Conservation (phyloP, 2,113 vertebrate species). For the Oryzias melastigma region DNA sequence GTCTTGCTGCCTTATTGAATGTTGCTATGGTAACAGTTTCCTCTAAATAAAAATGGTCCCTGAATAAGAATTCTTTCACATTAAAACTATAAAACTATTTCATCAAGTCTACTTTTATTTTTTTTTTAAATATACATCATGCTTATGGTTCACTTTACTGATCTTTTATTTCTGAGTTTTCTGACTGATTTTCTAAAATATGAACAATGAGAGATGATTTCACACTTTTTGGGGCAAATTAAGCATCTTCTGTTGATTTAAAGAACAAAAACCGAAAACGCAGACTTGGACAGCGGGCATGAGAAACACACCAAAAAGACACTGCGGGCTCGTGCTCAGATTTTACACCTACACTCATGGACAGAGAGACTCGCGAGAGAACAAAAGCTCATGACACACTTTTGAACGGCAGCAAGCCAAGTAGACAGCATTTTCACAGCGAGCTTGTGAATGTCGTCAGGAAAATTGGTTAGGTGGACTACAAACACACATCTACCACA, state of each 20-base stretch:
- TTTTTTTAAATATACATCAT: no score
- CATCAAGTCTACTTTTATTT: no score
- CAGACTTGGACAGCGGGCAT: neutral
- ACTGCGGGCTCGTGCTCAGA: slow-evolving; percentile 22
- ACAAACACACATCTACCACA: no score
- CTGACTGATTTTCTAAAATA: no score
- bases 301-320: slow-evolving; percentile 23
- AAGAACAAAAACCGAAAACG: slow-evolving; percentile 23
- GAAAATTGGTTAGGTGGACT: no score
- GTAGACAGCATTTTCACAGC: slow-evolving; percentile 25
- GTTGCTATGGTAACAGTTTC: no score
- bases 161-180: no score
- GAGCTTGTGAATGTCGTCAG: neutral
- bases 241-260: slow-evolving; percentile 45
- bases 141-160: no score
- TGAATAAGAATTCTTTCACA: no score
- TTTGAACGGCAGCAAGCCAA: slow-evolving; percentile 29
- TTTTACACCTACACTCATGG: slow-evolving; percentile 42
- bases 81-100: no score
- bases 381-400: slow-evolving; percentile 28
- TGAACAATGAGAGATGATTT: slow-evolving; percentile 1
- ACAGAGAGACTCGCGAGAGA: slow-evolving; percentile 23
- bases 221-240: slow-evolving; percentile 49
- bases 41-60: no score
- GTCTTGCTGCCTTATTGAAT: no score